phyloP scores from a whole-genome alignment of 2,113 vertebrate genomes.

The Prinia subflava region DNA sequence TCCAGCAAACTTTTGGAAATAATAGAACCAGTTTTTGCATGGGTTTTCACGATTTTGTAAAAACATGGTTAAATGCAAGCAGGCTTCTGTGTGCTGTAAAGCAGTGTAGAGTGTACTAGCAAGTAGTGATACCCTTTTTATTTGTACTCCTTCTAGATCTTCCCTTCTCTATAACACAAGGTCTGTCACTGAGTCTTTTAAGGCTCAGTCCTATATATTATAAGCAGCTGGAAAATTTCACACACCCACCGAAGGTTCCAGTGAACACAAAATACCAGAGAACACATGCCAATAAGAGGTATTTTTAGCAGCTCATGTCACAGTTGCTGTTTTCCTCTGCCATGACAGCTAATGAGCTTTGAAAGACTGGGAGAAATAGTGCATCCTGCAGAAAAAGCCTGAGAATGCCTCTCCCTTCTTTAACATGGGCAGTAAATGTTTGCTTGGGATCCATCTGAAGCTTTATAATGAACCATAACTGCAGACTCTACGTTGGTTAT shows the following conservation, averaged over 20 bases:
- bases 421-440: slow-evolving; percentile 10
- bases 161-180: not conserved
- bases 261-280: slow-evolving; percentile 68
- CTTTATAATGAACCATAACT: slow-evolving; percentile 1
- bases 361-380: slow-evolving; percentile 51
- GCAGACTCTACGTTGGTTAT: not conserved
- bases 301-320: slow-evolving; percentile 72
- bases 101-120: not conserved
- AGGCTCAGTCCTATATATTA: slow-evolving; percentile 41
- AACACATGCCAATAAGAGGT: slow-evolving; percentile 70
- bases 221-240: slow-evolving; percentile 76
- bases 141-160: not conserved
- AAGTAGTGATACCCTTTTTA: not conserved
- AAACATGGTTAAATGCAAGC: not conserved
- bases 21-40: not conserved
- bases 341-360: slow-evolving; percentile 63
- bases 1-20: not conserved
- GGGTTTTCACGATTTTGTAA: not conserved
- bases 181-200: slow-evolving; percentile 35
- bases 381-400: slow-evolving; percentile 43
- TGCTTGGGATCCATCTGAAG: slow-evolving; percentile 3
- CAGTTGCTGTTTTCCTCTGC: slow-evolving; percentile 68
- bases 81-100: not conserved
- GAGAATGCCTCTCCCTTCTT: slow-evolving; percentile 13
- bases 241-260: slow-evolving; percentile 68